Evolutionary conservation across 2,888 invertebrate genomes (phyloP).

Genomic region (Agonum fuliginosum): DNA sequence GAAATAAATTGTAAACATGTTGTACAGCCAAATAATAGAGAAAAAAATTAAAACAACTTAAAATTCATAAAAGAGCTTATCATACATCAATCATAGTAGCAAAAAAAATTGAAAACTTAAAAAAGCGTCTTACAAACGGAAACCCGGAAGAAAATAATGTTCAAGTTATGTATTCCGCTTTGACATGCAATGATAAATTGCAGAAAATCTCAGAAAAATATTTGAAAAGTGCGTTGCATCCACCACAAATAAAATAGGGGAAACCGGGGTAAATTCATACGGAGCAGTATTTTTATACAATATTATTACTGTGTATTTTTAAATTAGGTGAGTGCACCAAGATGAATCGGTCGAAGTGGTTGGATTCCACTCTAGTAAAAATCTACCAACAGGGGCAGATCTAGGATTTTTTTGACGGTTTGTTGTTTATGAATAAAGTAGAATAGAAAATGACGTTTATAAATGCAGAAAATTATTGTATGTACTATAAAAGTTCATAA

Average conservation of each 20-base stretch:
- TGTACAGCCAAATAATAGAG: not conserved
- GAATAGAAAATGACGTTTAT: too few relatives aligned
- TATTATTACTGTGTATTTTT: too few relatives aligned
- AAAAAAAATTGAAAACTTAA: conserved; percentile 22
- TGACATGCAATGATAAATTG: conserved; percentile 43
- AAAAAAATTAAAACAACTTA: not conserved
- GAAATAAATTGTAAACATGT: conserved; percentile 12
- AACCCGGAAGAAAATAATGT: conserved; percentile 25
- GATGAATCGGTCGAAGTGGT: too few relatives aligned
- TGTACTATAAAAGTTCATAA: too few relatives aligned
- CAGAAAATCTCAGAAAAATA: conserved; percentile 36
- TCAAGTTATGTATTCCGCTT: conserved; percentile 3
- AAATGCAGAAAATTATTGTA: too few relatives aligned
- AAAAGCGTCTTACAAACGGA: not conserved
- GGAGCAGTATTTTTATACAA: conserved; percentile 17
- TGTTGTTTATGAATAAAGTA: too few relatives aligned
- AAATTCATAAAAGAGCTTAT: not conserved
- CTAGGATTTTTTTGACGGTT: too few relatives aligned
- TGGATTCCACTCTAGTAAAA: too few relatives aligned
- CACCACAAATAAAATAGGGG: conserved; percentile 1
- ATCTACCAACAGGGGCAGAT: too few relatives aligned
- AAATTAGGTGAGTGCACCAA: too few relatives aligned
- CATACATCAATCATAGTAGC: conserved; percentile 23
- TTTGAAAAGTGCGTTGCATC: conserved; percentile 30
- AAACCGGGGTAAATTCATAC: too few relatives aligned